Percentiles rank a stretch among this genome's conserved stretches.
phyloP scores from a whole-genome alignment of 2,113 vertebrate genomes.

The Syngnathus typhle region DNA sequence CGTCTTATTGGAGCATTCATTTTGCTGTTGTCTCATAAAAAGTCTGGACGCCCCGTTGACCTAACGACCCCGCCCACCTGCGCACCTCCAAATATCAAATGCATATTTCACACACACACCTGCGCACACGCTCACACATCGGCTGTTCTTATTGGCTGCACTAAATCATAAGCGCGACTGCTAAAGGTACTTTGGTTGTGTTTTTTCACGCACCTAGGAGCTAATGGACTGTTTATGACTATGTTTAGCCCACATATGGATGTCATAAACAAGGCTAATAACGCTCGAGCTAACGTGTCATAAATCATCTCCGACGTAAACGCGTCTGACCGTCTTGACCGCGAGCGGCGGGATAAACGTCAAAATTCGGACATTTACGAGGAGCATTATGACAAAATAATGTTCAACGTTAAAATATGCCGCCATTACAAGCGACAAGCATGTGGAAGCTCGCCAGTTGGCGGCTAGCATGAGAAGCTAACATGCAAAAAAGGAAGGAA shows the following conservation, averaged over 20 bases:
- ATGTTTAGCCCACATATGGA: slow-evolving; percentile 62
- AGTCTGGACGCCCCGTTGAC: slow-evolving; percentile 15
- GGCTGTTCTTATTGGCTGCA: slow-evolving; percentile 48
- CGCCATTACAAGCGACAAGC: not conserved
- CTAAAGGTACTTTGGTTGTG: slow-evolving; percentile 15
- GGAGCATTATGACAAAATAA: slow-evolving; percentile 53
- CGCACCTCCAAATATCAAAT: slow-evolving; percentile 57
- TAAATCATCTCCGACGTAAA: slow-evolving; percentile 50
- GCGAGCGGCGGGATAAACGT: slow-evolving; percentile 52
- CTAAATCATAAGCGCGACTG: slow-evolving; percentile 59
- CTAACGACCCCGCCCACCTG: slow-evolving; percentile 48
- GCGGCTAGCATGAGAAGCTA: not conserved
- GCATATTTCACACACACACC: slow-evolving; percentile 52
- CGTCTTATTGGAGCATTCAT: slow-evolving; percentile 60
- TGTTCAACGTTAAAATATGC: slow-evolving; percentile 18
- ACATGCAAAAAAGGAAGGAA: not conserved
- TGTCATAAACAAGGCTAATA: slow-evolving; percentile 62
- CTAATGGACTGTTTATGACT: slow-evolving; percentile 64
- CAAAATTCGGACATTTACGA: slow-evolving; percentile 59
- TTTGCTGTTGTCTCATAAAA: slow-evolving; percentile 61
- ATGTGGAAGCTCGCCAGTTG: not conserved
- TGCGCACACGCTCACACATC: not conserved
- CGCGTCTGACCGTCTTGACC: slow-evolving; percentile 42
- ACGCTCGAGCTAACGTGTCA: slow-evolving; percentile 53
- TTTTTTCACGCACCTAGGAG: slow-evolving; percentile 12